These are phyloP conservation scores for Belgica antarctica DNA, from an alignment of 2,888 invertebrate species.

Conservation along the genomic window DNA sequence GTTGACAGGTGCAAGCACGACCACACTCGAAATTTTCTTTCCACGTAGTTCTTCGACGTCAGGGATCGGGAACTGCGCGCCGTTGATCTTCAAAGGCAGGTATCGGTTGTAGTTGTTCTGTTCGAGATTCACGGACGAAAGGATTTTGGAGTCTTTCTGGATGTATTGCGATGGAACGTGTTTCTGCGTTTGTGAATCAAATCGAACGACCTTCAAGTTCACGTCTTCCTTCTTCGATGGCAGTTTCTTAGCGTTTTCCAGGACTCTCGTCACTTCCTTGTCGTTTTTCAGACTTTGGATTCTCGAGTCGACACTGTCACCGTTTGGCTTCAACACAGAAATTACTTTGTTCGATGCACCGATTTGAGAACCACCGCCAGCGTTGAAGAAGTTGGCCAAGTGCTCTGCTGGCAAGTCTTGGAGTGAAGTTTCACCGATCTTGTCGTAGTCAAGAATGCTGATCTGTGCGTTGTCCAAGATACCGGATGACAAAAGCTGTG, in stretches of 20 bases:
- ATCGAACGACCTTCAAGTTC: constrained; percentile 82
- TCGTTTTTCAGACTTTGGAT: constrained; percentile 49
- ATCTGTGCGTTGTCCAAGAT: constrained; percentile 85
- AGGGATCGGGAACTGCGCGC: constrained; percentile 80
- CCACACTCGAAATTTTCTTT: constrained; percentile 78
- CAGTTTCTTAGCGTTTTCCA: constrained; percentile 48
- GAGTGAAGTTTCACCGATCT: constrained; percentile 77
- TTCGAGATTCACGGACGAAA: constrained; percentile 72
- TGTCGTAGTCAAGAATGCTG: constrained; percentile 82
- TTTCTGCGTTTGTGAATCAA: constrained; percentile 71
- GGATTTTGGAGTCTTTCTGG: constrained; percentile 67
- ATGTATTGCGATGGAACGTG: constrained; percentile 73
- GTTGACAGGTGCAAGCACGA: constrained; percentile 75
- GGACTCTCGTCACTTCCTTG: constrained; percentile 47
- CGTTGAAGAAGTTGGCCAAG: constrained; percentile 72
- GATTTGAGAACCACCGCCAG: constrained; percentile 68
- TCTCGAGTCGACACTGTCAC: constrained; percentile 57
- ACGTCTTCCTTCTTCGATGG: constrained; percentile 62
- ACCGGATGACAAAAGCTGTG: constrained; percentile 79
- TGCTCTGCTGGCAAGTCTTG: constrained; percentile 83
- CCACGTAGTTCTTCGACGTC: constrained; percentile 72
- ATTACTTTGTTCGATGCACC: constrained; percentile 69
- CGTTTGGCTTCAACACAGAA: constrained; percentile 64
- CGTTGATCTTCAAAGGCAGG: constrained; percentile 78
- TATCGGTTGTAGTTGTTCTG: constrained; percentile 75